Base-by-base conservation (phyloP, 2,888 invertebrate species). In the Colletes collaris region DNA sequence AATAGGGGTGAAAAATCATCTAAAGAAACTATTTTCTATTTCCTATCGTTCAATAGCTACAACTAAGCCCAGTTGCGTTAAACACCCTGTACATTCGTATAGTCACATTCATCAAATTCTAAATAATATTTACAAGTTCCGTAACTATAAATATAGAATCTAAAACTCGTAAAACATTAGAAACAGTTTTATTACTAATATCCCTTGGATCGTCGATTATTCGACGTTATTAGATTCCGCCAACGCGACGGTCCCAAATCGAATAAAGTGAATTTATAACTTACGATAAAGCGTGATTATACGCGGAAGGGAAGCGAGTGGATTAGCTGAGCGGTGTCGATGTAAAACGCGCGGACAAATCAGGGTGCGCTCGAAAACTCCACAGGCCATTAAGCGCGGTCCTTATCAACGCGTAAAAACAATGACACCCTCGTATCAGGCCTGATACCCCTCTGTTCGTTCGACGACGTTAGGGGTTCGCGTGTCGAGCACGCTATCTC, bases 351-450 rank as follows among this genome's bases (percentile, higher is more conserved):
- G 76, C 76, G 64, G 70, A 82, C 77, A 79, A 83, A 88, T 86
- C 84, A 81, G 67, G 70, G 67, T 53, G 37, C 72, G 69, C 83
- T 86, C 85, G 86, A 88, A 89, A 89, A 89, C 89, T 89, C 87
- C 87, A 89, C 90, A 88, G 90, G 86, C 89, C 91, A 91, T 92
- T 91, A 91, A 89, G 85, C 89, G 86, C 76, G 80, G 81, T 85
- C 83, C 90, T 91, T 91, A 90, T 91, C 90, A 84, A 81, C 85
- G 84, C 86, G 87, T 89, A 89, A 90, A 90, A 90, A 90, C 90
- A 90, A 89, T 88, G 86, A 86, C 83, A 84, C 73, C 84, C 85
- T 84, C 77, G 73, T 82, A 81, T 87, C 84, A 79, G 44, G 66
- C 72, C 80, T 78, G 83, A 84, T 79, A 76, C 86, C 84, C 27